These are phyloP conservation scores for Drosophila biarmipes DNA, from an alignment of 1,140 invertebrate species.

Conservation along the genomic window DNA sequence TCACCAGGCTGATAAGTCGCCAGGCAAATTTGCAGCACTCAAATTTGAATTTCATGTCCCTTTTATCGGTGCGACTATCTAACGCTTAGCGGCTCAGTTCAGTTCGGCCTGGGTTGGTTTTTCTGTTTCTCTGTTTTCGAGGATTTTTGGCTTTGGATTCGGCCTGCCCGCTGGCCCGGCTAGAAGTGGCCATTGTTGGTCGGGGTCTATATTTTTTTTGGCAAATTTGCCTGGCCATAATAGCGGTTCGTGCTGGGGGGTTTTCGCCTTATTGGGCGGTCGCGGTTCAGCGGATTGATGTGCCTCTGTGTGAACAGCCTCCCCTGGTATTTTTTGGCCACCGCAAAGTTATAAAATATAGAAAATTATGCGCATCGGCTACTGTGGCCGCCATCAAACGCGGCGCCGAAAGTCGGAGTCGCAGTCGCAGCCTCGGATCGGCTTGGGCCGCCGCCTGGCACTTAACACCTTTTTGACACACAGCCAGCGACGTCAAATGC, in stretches of 20 bases:
- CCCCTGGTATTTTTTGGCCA: slow-evolving; percentile 30
- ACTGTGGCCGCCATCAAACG: slow-evolving; percentile 69
- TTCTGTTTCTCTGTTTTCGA: slow-evolving; percentile 21
- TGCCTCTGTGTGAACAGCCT: slow-evolving; percentile 54
- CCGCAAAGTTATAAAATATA: slow-evolving; percentile 77
- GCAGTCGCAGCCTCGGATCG: slow-evolving; percentile 13
- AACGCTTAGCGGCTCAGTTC: slow-evolving; percentile 52
- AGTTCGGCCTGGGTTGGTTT: slow-evolving; percentile 53
- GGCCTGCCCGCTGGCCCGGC: slow-evolving; percentile 15
- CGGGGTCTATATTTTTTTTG: slow-evolving; percentile 28
- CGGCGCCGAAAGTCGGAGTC: slow-evolving; percentile 52
- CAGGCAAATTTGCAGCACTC: slow-evolving; percentile 70
- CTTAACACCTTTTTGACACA: slow-evolving; percentile 83
- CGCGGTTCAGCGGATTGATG: slow-evolving; percentile 67
- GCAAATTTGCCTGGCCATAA: slow-evolving; percentile 75
- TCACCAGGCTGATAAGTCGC: slow-evolving; percentile 71
- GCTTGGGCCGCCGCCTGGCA: slow-evolving; percentile 52
- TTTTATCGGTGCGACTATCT: slow-evolving; percentile 83
- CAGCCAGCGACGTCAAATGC: slow-evolving; percentile 80
- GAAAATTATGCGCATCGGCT: slow-evolving; percentile 80
- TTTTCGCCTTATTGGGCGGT: slow-evolving; percentile 68
- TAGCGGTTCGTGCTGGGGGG: slow-evolving; percentile 68
- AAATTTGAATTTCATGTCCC: slow-evolving; percentile 84
- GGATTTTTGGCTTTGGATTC: slow-evolving; percentile 11
- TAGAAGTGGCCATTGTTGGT: slow-evolving; percentile 44